Evolutionary conservation across 2,113 vertebrate species (phyloP).

Genomic region (Corythaixoides concolor): DNA sequence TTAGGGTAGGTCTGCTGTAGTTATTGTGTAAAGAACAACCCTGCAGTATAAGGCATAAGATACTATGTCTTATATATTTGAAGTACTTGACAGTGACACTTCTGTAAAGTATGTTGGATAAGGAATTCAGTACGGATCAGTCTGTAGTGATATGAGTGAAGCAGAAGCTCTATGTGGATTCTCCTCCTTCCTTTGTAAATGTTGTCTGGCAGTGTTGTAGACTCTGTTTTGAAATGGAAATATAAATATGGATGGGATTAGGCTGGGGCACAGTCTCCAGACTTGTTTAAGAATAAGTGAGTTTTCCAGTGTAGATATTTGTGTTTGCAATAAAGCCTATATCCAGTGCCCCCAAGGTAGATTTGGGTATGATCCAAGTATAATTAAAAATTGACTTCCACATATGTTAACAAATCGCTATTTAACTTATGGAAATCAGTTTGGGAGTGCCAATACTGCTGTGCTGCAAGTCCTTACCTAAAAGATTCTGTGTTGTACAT

Average conservation of each 20-base stretch:
- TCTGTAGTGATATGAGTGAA: not conserved
- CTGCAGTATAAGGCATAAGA: not conserved
- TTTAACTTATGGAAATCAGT: not conserved
- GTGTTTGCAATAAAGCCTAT: not conserved
- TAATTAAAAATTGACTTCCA: conserved; percentile 29
- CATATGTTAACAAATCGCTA: not conserved
- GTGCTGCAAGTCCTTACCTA: not conserved
- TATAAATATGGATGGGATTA: not conserved
- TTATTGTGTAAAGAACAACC: not conserved
- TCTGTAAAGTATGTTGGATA: not conserved
- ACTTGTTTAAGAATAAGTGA: not conserved
- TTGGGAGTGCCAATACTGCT: not conserved
- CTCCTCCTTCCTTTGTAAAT: not conserved
- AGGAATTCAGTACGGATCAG: not conserved
- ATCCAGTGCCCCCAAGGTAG: not conserved
- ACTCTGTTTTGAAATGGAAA: not conserved
- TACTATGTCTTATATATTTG: not conserved
- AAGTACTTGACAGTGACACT: not conserved
- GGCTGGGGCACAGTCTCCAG: not conserved
- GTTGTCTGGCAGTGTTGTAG: not conserved
- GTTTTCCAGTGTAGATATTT: not conserved
- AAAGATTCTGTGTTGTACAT: not conserved
- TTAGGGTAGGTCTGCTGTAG: not conserved
- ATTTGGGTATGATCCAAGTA: not conserved
- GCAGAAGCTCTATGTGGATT: not conserved